Evolutionary conservation across 2,113 vertebrate species (phyloP).

Genomic region (Anhinga rufa): DNA sequence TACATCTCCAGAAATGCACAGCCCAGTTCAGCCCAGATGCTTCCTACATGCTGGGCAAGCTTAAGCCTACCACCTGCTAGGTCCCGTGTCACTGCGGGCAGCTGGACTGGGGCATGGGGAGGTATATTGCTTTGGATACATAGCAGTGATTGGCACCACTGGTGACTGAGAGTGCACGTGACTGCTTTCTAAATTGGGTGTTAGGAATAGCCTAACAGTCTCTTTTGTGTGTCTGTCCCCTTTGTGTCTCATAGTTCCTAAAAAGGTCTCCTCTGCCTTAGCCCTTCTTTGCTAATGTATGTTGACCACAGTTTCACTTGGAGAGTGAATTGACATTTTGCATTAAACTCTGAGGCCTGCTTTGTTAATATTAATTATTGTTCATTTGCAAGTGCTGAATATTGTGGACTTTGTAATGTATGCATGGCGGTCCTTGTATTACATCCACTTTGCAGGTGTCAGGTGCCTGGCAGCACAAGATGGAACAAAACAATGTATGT

Average conservation of each 20-base stretch:
- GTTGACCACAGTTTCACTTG: neutral
- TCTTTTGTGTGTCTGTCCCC: neutral
- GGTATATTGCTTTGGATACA: neutral
- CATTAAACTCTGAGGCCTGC: neutral
- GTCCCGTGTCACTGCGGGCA: neutral
- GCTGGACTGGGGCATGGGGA: neutral
- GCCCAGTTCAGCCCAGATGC: neutral
- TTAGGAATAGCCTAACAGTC: neutral
- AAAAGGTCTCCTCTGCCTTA: neutral
- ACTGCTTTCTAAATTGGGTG: neutral
- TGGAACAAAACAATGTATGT: neutral
- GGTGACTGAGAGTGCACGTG: neutral
- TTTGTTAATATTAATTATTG: constrained; percentile 3
- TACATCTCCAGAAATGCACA: neutral
- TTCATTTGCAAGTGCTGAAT: neutral
- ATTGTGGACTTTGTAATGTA: neutral
- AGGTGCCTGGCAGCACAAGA: neutral
- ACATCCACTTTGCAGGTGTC: neutral
- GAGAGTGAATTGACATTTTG: neutral
- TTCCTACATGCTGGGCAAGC: neutral
- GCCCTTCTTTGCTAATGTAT: neutral
- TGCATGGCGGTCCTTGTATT: neutral
- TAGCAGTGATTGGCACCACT: neutral
- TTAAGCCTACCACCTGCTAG: neutral
- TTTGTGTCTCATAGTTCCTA: neutral